A percentile compares a stretch with the other conserved stretches of the same genome.
Conservation (phyloP, 2,113 vertebrate genomes). For the Thunnus thynnus region DNA sequence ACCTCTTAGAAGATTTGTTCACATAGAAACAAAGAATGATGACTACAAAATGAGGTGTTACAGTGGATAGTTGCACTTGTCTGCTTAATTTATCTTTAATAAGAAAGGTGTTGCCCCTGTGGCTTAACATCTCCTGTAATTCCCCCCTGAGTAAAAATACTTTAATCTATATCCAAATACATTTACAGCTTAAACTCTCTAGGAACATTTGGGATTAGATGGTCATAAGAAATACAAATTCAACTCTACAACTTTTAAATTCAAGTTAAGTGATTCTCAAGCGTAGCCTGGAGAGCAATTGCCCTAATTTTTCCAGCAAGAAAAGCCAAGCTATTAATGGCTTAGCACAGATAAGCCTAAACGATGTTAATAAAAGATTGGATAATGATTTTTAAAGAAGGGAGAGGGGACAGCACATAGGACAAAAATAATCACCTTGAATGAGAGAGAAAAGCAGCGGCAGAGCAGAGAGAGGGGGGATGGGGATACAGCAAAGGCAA, state of each 20-base stretch:
- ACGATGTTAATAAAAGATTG: constrained; percentile 73
- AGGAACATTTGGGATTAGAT: constrained; percentile 50
- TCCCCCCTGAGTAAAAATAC: background rate
- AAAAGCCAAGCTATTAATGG: constrained; percentile 64
- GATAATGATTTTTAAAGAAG: constrained; percentile 73
- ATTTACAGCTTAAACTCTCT: constrained; percentile 34
- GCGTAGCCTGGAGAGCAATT: constrained; percentile 58
- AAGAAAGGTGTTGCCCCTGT: constrained; percentile 2
- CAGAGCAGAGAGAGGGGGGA: background rate
- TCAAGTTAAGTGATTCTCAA: constrained; percentile 68
- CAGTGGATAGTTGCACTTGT: background rate
- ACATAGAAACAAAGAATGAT: background rate
- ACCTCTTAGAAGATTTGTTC: background rate
- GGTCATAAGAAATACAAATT: constrained; percentile 53
- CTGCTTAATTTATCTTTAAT: constrained; percentile 30
- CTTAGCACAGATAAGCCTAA: constrained; percentile 70
- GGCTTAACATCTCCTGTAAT: constrained; percentile 17
- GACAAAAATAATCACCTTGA: constrained; percentile 71
- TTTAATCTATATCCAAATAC: constrained; percentile 43
- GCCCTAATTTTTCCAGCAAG: constrained; percentile 55
- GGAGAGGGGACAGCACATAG: constrained; percentile 53
- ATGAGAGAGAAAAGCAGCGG: constrained; percentile 30
- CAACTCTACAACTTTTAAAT: constrained; percentile 57
- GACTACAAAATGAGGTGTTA: constrained; percentile 3
- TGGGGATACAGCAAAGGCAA: constrained; percentile 6